Evolutionary conservation across 2,113 vertebrate species (phyloP).

Genomic region (Corythornis vintsioides): DNA sequence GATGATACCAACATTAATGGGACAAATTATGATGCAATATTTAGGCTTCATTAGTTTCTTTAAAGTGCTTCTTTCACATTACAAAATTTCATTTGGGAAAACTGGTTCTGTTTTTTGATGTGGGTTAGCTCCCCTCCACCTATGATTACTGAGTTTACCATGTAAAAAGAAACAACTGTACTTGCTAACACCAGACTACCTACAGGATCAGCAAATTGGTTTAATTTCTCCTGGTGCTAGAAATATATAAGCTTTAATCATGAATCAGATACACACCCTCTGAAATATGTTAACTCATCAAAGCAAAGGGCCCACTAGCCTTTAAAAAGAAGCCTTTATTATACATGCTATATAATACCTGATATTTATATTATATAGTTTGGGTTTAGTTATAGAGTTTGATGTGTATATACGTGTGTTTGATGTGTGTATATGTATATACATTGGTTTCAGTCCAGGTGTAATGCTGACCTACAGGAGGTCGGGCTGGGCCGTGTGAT

Average conservation of each 20-base stretch:
- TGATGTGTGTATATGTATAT: constrained; percentile 62
- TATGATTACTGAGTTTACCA: constrained; percentile 49
- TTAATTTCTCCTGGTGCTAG: constrained; percentile 59
- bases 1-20: constrained; percentile 26
- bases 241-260: constrained; percentile 64
- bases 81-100: constrained; percentile 45
- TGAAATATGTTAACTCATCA: constrained; percentile 60
- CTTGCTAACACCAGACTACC: constrained; percentile 36
- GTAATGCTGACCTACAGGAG: constrained; percentile 41
- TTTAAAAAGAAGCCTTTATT: constrained; percentile 49
- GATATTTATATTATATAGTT: constrained; percentile 47
- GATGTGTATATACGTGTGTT: constrained; percentile 50
- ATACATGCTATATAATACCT: constrained; percentile 12
- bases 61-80: constrained; percentile 48
- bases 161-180: constrained; percentile 51
- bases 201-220: constrained; percentile 46
- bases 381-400: constrained; percentile 43
- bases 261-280: constrained; percentile 56
- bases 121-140: constrained; percentile 41
- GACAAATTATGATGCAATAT: constrained; percentile 56
- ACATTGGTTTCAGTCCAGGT: constrained; percentile 47
- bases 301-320: constrained; percentile 17
- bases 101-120: constrained; percentile 49
- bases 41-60: constrained; percentile 45
- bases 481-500: neutral